These are phyloP conservation scores for Acropora tenuis DNA, from an alignment of 64 coral and sea anemone genomes.

Conservation along the genomic window DNA sequence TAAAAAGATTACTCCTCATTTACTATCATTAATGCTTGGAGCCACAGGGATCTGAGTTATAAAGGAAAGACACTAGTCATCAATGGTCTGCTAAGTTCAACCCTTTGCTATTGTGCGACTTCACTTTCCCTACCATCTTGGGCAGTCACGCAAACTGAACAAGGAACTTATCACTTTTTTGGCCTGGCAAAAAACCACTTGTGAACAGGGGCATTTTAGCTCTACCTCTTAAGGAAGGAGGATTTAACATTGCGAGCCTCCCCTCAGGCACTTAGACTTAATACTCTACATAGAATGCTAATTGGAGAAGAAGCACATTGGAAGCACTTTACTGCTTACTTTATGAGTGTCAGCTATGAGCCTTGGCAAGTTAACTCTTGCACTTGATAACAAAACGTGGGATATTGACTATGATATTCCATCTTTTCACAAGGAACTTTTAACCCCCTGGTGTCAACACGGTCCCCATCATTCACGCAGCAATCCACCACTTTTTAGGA, in stretches of 20 bases:
- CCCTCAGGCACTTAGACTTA: neutral
- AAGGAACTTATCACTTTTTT: too few species aligned
- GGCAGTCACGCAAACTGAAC: slow-evolving; percentile 10
- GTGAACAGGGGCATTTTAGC: neutral
- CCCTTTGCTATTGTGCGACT: too few species aligned
- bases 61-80: slow-evolving; percentile 29
- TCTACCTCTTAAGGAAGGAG: slow-evolving; percentile 16
- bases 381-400: too few species aligned
- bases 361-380: neutral
- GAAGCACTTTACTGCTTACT: slow-evolving; percentile 19
- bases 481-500: too few species aligned
- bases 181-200: neutral
- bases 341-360: neutral
- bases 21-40: neutral
- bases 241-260: neutral
- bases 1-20: neutral
- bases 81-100: too few species aligned
- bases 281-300: neutral
- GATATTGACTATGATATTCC: too few species aligned
- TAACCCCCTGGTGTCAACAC: too few species aligned
- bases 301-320: slow-evolving; percentile 5
- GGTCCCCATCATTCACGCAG: too few species aligned
- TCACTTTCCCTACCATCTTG: neutral
- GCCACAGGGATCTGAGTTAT: neutral
- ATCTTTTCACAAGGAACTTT: too few species aligned